Conservation (phyloP, 2,113 vertebrate genomes). For the Erpornis zantholeuca region DNA sequence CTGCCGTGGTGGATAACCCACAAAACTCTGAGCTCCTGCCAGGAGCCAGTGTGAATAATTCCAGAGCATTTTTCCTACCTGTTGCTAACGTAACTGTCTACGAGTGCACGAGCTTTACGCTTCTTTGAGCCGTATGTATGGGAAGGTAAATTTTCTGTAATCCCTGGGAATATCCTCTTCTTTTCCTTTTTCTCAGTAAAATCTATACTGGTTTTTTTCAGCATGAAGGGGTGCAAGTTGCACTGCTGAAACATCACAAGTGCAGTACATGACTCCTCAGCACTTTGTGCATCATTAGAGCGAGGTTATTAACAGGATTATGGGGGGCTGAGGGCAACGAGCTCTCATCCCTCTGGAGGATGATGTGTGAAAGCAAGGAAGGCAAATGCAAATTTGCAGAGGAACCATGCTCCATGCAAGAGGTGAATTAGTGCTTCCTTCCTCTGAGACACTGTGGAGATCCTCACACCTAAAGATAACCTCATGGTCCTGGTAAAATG, state of each 20-base stretch:
- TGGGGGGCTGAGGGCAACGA: background rate
- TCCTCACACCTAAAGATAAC: background rate
- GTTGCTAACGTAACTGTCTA: background rate
- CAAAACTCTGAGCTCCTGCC: background rate
- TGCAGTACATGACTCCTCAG: background rate
- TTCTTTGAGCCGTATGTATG: background rate
- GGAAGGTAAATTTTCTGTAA: background rate
- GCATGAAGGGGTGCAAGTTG: background rate
- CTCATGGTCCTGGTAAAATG: background rate
- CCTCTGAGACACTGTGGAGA: background rate
- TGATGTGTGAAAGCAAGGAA: background rate
- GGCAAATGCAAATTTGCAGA: background rate
- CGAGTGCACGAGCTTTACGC: accelerated
- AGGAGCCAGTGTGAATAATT: conserved; percentile 3
- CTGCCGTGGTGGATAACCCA: conserved; percentile 10
- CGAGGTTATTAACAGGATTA: background rate
- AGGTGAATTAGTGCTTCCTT: background rate
- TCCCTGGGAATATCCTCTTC: background rate
- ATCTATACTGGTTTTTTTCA: background rate
- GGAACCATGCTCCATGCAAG: background rate
- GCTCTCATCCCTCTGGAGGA: background rate
- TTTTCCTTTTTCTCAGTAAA: background rate
- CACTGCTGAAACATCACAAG: background rate
- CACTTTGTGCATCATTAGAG: background rate
- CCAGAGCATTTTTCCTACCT: background rate